Evolutionary conservation across 2,113 vertebrate species (phyloP), one percentile per base, ranked within the genome.

Genomic region (Eptatretus burgeri): DNA sequence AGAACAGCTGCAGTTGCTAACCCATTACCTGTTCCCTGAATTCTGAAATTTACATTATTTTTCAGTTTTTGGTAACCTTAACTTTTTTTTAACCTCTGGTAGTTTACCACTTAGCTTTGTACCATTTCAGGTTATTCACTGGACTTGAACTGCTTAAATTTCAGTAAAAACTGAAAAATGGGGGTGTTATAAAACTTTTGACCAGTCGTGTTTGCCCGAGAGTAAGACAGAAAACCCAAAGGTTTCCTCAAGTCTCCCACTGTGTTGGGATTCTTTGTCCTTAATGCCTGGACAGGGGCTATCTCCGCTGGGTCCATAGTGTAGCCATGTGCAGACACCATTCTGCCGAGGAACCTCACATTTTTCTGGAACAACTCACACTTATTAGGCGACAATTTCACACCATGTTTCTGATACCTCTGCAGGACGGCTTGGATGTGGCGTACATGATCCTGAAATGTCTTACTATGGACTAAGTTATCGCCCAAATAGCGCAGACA

Each of bases 401-500:
- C 62, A 2, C 62, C 51, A 41, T 66, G 63, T 7, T 14, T 14
- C 53, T 56, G 14, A 56, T 16, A 18, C 14, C 14, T 18, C 18
- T 56, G 53, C 14, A 56, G 53, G 53, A 56, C 5, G 11, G 5
- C 18, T 14, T 18, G 53, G 14, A 56, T 14, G 14, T 16, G 14
- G 14, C 2, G 7, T 7, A 56, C 65, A 62, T 68, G 67, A 11
- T 68, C 67, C 13, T 67, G 51, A 60, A 67, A 68, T 14, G 67
- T 63, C 67, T 27, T 68, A 10, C 64, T 17, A 41, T 14, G 66
- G 19, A 64, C 66, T 10, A 67, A 17, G 16, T 66, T 63, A 19
- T 68, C 62, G 2, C 66, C 65, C 9, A 68, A 63, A 17, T 68
- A 68, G 14, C 62, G 67, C 10, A 68, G 53, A 17, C 67, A 68